A percentile compares a stretch with the other conserved stretches of the same genome.
Conservation (phyloP, 2,797 vertebrate species). For the Melanotaenia nigrans region DNA sequence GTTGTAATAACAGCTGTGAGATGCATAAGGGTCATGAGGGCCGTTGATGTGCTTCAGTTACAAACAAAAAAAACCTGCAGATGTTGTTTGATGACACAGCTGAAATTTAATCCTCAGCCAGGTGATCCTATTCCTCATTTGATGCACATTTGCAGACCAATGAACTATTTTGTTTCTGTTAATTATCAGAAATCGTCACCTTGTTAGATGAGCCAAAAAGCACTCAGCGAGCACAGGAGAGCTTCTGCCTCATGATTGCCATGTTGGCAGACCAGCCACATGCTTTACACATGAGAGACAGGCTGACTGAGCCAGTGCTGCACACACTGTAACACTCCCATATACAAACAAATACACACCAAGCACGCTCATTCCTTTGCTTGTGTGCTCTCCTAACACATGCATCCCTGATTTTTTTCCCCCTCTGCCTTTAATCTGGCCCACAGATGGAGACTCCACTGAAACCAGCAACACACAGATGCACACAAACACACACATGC, state of each 20-base stretch:
- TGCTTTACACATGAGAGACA: constrained; percentile 60
- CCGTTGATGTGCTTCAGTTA: constrained; percentile 37
- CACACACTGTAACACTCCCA: constrained; percentile 24
- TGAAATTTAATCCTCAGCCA: constrained; percentile 23
- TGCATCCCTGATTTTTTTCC: constrained; percentile 49
- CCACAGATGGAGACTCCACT: constrained; percentile 71
- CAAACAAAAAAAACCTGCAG: constrained; percentile 41
- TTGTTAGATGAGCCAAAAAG: constrained; percentile 22
- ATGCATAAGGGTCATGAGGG: constrained; percentile 34
- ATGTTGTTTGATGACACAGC: constrained; percentile 62
- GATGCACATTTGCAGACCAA: constrained; percentile 17
- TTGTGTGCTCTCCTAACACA: constrained; percentile 37
- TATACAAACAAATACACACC: constrained; percentile 7
- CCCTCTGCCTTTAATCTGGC: constrained; percentile 70
- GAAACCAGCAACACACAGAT: constrained; percentile 40
- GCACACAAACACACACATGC: constrained; percentile 35
- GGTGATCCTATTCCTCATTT: constrained; percentile 11
- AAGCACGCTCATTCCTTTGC: constrained; percentile 35
- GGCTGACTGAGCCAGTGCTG: constrained; percentile 29
- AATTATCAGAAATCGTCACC: constrained; percentile 27
- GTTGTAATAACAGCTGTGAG: constrained; percentile 60
- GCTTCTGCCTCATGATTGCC: constrained; percentile 48
- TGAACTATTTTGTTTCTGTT: not conserved
- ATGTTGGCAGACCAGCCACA: constrained; percentile 61
- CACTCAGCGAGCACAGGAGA: constrained; percentile 39